Conservation (phyloP, 2,797 vertebrate species). For the Chiroxiphia lanceolata region DNA sequence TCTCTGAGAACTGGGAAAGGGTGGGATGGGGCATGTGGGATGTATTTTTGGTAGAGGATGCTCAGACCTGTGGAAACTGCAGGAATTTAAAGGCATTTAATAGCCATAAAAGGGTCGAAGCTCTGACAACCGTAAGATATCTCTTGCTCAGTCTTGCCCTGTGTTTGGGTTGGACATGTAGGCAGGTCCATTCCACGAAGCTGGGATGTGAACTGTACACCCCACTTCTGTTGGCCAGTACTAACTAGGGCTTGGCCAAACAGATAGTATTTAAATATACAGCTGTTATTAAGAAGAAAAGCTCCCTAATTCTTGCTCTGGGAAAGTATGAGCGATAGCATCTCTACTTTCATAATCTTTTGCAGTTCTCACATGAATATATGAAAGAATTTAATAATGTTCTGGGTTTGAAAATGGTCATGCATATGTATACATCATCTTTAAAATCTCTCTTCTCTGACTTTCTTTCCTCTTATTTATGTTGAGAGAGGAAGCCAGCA, state of each 20-base stretch:
- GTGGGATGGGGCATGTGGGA: fast-evolving
- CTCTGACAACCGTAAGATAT: fast-evolving
- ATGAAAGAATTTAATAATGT: slow-evolving; percentile 48
- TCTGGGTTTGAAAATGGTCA: slow-evolving; percentile 16
- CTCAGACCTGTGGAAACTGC: background rate
- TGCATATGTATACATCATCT: slow-evolving; percentile 13
- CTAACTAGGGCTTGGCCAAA: background rate
- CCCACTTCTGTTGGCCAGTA: background rate
- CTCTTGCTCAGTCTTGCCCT: background rate
- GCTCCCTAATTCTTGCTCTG: background rate
- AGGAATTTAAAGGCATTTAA: background rate
- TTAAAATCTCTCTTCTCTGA: slow-evolving; percentile 22
- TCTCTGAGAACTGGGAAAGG: background rate
- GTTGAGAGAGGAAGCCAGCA: slow-evolving; percentile 8
- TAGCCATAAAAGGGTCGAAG: background rate
- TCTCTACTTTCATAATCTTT: slow-evolving; percentile 21
- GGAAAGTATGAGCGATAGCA: slow-evolving; percentile 15
- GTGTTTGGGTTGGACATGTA: background rate
- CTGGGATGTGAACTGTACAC: background rate
- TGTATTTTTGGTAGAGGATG: background rate
- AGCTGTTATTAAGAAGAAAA: background rate
- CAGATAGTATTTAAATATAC: background rate
- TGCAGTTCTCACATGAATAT: slow-evolving; percentile 19
- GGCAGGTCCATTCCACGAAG: background rate
- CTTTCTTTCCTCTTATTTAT: slow-evolving; percentile 40